These are phyloP conservation scores for Meliscaeva auricollis DNA, from an alignment of 2,888 invertebrate species.

Conservation along the genomic window DNA sequence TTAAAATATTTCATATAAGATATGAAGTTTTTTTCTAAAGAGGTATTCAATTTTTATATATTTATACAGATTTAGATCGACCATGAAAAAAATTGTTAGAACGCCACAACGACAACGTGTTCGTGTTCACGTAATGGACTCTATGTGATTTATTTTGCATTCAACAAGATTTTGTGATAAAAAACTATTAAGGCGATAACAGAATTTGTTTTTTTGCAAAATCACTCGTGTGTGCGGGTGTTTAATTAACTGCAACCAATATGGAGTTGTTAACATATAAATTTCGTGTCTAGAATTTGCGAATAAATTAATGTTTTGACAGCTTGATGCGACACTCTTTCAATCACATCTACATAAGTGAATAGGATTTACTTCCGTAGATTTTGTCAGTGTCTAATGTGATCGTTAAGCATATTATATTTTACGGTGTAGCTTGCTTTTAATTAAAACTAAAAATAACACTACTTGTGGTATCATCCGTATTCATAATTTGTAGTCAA, in stretches of 20 bases:
- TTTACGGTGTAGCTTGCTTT: neutral
- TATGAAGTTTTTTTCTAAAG: neutral
- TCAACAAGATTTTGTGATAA: neutral
- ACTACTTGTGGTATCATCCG: neutral
- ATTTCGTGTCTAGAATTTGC: neutral
- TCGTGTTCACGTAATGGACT: conserved; percentile 4
- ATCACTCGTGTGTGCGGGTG: conserved; percentile 16
- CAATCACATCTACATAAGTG: neutral
- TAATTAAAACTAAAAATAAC: neutral
- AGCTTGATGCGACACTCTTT: neutral
- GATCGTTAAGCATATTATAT: neutral
- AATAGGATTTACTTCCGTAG: neutral
- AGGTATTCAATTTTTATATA: neutral
- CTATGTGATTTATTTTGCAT: conserved; percentile 22
- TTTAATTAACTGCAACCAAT: neutral
- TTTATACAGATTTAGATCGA: neutral
- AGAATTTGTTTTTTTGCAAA: neutral
- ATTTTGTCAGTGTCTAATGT: neutral
- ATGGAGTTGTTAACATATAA: neutral
- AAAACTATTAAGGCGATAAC: conserved; percentile 8
- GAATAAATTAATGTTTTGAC: neutral
- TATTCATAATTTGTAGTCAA: no score
- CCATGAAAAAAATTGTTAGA: conserved; percentile 5
- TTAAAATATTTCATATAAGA: neutral
- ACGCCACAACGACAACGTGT: neutral